These are phyloP conservation scores for Xestia sexstrigata DNA, from an alignment of 2,888 invertebrate genomes.

Conservation along the genomic window DNA sequence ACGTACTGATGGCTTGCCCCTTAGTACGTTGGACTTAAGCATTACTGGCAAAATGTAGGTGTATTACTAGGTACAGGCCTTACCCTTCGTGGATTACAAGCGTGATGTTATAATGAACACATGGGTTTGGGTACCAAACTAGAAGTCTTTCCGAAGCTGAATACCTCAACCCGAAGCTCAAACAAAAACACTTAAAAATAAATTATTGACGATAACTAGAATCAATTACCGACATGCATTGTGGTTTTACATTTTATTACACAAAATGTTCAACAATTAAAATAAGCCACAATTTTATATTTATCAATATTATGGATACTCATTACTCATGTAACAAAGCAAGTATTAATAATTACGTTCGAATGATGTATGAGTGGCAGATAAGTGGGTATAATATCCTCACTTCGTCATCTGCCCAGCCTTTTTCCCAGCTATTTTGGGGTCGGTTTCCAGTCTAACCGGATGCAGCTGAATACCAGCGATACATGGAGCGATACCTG, in stretches of 20 bases:
- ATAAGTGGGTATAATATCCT: not conserved
- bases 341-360: not conserved
- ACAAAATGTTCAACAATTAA: slow-evolving; percentile 26
- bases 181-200: not conserved
- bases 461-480: too few species aligned
- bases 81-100: too few species aligned
- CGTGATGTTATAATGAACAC: not conserved
- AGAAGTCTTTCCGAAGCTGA: not conserved
- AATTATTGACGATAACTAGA: slow-evolving; percentile 1
- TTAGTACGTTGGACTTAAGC: too few species aligned
- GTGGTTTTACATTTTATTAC: slow-evolving; percentile 10
- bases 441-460: too few species aligned
- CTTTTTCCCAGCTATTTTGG: too few species aligned
- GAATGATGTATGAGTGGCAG: not conserved
- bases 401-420: not conserved
- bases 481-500: too few species aligned
- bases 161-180: not conserved
- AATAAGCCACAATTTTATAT: slow-evolving; percentile 16
- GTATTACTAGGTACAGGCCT: too few species aligned
- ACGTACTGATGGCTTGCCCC: too few species aligned
- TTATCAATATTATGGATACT: slow-evolving; percentile 16
- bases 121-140: not conserved
- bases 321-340: not conserved
- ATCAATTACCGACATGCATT: slow-evolving; percentile 25
- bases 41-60: too few species aligned